These are phyloP conservation scores for Alethe diademata DNA, from an alignment of 2,113 vertebrate species.

Conservation along the genomic window DNA sequence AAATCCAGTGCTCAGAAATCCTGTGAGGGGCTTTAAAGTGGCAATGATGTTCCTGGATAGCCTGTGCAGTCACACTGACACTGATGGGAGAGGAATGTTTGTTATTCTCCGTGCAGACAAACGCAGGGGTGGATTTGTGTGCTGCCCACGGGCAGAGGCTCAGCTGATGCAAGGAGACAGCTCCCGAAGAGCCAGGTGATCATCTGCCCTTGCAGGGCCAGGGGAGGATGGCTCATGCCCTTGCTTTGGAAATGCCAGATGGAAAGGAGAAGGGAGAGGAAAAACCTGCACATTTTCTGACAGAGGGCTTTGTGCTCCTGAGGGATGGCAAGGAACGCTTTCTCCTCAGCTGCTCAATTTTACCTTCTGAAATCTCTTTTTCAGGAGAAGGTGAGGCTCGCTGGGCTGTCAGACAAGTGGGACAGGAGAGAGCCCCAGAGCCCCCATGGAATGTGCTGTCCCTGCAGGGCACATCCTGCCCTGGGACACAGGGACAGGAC, in stretches of 20 bases:
- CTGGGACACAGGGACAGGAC: background rate
- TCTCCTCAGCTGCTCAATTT: background rate
- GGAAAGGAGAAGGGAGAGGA: background rate
- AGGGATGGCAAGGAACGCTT: too few relatives aligned
- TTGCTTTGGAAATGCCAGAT: background rate
- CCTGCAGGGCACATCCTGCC: background rate
- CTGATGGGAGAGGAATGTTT: background rate
- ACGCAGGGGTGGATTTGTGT: rapidly evolving
- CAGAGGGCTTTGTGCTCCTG: background rate
- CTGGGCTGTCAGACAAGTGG: background rate
- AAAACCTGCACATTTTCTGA: background rate
- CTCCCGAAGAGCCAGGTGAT: background rate
- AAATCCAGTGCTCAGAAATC: background rate
- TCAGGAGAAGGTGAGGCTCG: background rate
- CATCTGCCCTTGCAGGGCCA: background rate
- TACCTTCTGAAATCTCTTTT: background rate
- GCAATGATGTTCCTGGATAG: background rate
- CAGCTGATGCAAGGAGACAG: background rate
- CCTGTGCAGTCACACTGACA: background rate
- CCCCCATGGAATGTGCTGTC: rapidly evolving
- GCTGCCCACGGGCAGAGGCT: background rate
- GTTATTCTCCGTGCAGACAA: background rate
- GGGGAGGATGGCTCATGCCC: background rate
- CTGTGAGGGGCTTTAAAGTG: background rate
- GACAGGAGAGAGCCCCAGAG: background rate